Conservation (phyloP, 2,888 invertebrate species). For the Lithophane leautieri region DNA sequence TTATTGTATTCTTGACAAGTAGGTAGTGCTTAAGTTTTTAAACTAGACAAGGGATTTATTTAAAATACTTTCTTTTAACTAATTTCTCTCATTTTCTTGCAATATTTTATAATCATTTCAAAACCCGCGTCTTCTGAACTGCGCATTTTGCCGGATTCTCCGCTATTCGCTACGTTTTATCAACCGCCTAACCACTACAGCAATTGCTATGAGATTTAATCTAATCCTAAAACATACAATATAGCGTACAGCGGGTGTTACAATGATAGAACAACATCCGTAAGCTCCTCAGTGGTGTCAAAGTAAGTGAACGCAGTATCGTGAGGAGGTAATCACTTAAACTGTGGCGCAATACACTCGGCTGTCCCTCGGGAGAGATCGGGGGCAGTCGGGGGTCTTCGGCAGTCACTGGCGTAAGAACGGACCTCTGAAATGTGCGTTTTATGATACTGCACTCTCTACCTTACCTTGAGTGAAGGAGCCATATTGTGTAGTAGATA, state of each 20-base stretch:
- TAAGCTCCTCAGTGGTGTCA: slow-evolving; percentile 29
- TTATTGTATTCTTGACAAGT: background rate
- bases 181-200: background rate
- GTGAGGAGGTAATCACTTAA: slow-evolving; percentile 68
- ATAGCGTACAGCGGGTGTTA: background rate
- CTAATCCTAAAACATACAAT: background rate
- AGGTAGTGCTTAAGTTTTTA: background rate
- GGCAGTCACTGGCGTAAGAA: slow-evolving; percentile 16
- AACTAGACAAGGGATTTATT: background rate
- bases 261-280: background rate
- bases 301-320: slow-evolving; percentile 48
- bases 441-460: slow-evolving; percentile 53
- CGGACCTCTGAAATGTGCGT: slow-evolving; percentile 31
- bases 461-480: slow-evolving; percentile 4
- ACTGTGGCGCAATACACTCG: slow-evolving; percentile 63
- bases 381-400: slow-evolving; percentile 12
- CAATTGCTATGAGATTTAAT: background rate
- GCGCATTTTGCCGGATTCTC: too few species aligned
- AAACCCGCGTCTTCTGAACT: background rate
- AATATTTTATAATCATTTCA: background rate
- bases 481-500: background rate
- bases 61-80: background rate
- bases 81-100: too few species aligned
- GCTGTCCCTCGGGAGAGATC: slow-evolving; percentile 54
- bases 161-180: background rate